Base-by-base conservation (phyloP, 2,888 invertebrate species). In the Heliconius cydno region DNA sequence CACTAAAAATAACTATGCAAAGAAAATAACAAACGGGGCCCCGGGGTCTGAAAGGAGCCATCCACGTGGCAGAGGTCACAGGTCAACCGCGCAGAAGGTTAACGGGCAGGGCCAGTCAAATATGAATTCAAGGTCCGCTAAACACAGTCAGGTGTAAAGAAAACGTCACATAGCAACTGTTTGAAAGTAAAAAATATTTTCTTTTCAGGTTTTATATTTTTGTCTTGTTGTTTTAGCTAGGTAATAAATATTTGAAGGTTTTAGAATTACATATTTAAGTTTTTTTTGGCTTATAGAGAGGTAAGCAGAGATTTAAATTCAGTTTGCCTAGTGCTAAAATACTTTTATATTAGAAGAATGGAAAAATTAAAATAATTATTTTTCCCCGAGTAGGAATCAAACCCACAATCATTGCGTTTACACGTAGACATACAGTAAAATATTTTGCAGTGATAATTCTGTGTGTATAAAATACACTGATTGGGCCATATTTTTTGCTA, bases 1-100 rank as follows among this genome's bases (percentile, higher is more conserved):
- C 88, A 88, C 87, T 88, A 88, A 87, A 88, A 87, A 87, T 87
- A 75, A 41, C 41, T 66, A 87, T 86, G 87, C 88, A 87, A 89
- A 88, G 60, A 86, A 85, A 84, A 80, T 85, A 87, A 89, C 85
- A 87, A 88, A 88, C 86, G 84, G 85, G 89, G 90, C 88, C 88
- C 86, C 86, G 85, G 84, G 85, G 85, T 86, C 85, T 86, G 82
- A 79, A 81, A 72, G 82, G 79, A 80, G 89, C 38, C 67, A 63
- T 84, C 91, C 94, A 92, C 93, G 94, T 92, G 93, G 90, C 92
- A 81, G 88, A 89, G 92, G 92, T 92, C 91, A 90, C 86, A 89
- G 91, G 91, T 92, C 91, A 89, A 80, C 73, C 77, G 77, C 67
- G 67, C 57, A 78, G 76, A 78, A 80, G 78, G 75, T 66, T 75